Conservation (phyloP, 2,888 invertebrate species). For the Tenodera sinensis region DNA sequence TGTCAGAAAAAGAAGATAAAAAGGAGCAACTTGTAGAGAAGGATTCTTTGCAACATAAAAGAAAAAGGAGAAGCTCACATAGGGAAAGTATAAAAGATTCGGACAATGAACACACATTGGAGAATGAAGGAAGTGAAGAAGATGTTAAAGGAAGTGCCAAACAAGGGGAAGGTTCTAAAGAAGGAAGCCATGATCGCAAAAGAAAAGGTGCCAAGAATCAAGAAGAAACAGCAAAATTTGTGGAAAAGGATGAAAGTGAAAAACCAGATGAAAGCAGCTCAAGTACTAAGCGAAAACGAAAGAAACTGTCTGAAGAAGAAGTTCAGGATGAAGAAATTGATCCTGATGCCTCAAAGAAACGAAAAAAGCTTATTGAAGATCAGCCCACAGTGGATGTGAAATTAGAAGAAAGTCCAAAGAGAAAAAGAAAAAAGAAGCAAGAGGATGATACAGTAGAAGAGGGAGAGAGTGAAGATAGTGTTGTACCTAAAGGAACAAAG, state of each 20-base stretch:
- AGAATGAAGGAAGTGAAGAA: not conserved
- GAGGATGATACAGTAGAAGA: slow-evolving; percentile 19
- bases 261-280: not conserved
- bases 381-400: not conserved
- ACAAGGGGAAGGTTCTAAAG: not conserved
- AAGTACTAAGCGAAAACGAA: not conserved
- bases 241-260: not conserved
- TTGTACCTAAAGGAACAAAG: slow-evolving; percentile 24
- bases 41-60: too few relatives aligned
- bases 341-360: not conserved
- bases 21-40: too few relatives aligned
- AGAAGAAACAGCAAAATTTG: not conserved
- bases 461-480: slow-evolving; percentile 26
- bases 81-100: too few relatives aligned
- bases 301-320: not conserved
- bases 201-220: not conserved
- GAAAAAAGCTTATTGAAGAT: slow-evolving; percentile 21
- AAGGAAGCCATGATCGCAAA: not conserved
- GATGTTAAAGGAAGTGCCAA: not conserved
- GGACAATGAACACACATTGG: not conserved
- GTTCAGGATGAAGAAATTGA: not conserved
- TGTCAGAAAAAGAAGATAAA: too few relatives aligned
- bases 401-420: slow-evolving; percentile 31
- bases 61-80: too few relatives aligned
- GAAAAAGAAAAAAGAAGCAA: slow-evolving; percentile 35